These are phyloP conservation scores for Bursaphelenchus okinawaensis DNA, from an alignment of 2,888 invertebrate species.

Conservation along the genomic window DNA sequence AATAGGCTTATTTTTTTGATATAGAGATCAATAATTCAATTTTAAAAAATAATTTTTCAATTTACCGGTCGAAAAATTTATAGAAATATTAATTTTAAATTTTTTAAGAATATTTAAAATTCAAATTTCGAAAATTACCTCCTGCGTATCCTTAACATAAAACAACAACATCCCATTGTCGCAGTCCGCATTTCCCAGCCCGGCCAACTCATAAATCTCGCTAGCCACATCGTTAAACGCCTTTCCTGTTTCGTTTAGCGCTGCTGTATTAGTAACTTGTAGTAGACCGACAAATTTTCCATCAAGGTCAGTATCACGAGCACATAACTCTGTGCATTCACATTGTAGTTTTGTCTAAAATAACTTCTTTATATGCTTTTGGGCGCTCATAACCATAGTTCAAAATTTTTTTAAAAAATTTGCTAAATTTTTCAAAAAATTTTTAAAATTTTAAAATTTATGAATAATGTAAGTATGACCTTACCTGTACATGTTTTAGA, in stretches of 20 bases:
- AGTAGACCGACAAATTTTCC: conserved; percentile 39
- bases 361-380: not conserved
- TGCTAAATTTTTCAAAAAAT: not conserved
- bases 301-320: conserved; percentile 33
- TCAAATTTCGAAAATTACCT: no score
- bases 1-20: no score
- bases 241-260: conserved; percentile 16
- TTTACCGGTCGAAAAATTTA: no score
- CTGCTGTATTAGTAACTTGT: conserved; percentile 33
- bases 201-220: conserved; percentile 40
- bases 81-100: no score
- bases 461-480: not conserved
- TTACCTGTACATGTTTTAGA: conserved; percentile 10
- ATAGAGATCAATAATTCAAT: conserved; percentile 10
- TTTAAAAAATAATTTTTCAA: not conserved
- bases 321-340: conserved; percentile 38
- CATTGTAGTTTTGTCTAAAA: conserved; percentile 17
- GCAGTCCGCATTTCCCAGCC: conserved; percentile 45
- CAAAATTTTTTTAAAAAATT: conserved; percentile 8
- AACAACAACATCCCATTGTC: conserved; percentile 52
- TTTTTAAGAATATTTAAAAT: no score
- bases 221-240: conserved; percentile 38
- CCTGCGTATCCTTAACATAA: conserved; percentile 37
- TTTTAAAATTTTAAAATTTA: not conserved
- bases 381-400: not conserved